phyloP scores from a whole-genome alignment of 1,140 invertebrate species.

The Chlorops oryzae region DNA sequence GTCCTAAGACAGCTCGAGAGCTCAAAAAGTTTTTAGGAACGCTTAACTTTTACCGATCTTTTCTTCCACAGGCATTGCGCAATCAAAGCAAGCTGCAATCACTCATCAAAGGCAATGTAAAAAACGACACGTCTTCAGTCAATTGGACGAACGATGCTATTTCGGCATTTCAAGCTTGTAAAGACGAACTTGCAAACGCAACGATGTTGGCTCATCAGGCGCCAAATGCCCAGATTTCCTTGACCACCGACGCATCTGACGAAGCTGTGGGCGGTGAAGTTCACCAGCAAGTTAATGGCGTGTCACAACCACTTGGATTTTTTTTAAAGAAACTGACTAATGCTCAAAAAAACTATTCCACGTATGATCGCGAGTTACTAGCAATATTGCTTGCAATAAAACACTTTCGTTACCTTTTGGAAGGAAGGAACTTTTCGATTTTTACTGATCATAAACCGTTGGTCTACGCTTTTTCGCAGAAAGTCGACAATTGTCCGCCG shows the following conservation, averaged over 20 bases:
- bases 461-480: constrained; percentile 31
- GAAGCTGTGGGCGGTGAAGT: too few relatives aligned
- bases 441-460: constrained; percentile 48
- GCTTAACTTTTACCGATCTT: constrained; percentile 45
- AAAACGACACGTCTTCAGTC: too few relatives aligned
- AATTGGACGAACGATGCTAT: too few relatives aligned
- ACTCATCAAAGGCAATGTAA: constrained; percentile 19
- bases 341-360: constrained; percentile 12
- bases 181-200: too few relatives aligned
- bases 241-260: too few relatives aligned
- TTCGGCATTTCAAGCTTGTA: constrained; percentile 30
- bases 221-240: too few relatives aligned
- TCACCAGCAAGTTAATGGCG: too few relatives aligned
- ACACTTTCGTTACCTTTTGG: constrained; percentile 25
- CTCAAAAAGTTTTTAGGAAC: constrained; percentile 47
- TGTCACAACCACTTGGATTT: constrained; percentile 22
- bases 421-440: constrained; percentile 40
- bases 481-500: constrained; percentile 26
- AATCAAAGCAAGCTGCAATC: constrained; percentile 21
- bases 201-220: too few relatives aligned
- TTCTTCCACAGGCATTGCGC: constrained; percentile 25
- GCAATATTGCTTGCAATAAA: constrained; percentile 29
- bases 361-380: constrained; percentile 40
- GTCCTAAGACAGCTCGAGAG: constrained; percentile 28
- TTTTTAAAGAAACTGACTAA: background rate